Percentiles rank a stretch among this genome's conserved stretches.
Conservation (phyloP, 92 coral and sea anemone genomes). For the Diadumene lineata region DNA sequence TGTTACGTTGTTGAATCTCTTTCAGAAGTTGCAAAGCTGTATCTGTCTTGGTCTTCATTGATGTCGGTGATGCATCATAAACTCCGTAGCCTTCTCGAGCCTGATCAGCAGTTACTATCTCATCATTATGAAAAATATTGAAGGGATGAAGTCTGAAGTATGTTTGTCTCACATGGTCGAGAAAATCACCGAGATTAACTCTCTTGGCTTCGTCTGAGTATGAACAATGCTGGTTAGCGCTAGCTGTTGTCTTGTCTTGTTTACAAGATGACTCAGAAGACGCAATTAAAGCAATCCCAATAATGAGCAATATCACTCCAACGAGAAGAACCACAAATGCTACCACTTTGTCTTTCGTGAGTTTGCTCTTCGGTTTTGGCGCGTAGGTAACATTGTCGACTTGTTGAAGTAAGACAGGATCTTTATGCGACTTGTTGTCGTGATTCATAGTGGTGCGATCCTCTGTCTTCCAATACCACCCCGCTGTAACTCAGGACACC, state of each 20-base stretch:
- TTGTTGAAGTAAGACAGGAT: neutral
- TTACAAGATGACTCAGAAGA: conserved; percentile 7
- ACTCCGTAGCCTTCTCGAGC: conserved; percentile 44
- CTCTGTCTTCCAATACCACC: no score
- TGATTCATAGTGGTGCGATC: no score
- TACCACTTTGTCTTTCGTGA: conserved; percentile 23
- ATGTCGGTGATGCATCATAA: conserved; percentile 68
- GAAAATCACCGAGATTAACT: conserved; percentile 63
- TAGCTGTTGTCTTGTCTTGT: neutral
- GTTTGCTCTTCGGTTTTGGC: conserved; percentile 20
- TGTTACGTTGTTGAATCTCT: conserved; percentile 39
- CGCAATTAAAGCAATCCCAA: conserved; percentile 70
- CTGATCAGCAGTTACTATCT: conserved; percentile 7
- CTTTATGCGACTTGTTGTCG: neutral
- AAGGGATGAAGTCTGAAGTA: conserved; percentile 66
- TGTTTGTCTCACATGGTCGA: conserved; percentile 49
- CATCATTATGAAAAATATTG: conserved; percentile 56
- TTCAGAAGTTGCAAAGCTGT: conserved; percentile 53
- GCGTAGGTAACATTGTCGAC: conserved; percentile 20
- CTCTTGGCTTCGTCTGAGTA: conserved; percentile 66
- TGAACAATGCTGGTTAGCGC: conserved; percentile 32
- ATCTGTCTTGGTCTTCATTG: conserved; percentile 75
- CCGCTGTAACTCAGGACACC: no score
- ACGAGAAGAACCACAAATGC: conserved; percentile 41
- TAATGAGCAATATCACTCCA: conserved; percentile 47